Evolutionary conservation across 2,888 invertebrate species (phyloP).

Genomic region (Drosophila nigricruria): DNA sequence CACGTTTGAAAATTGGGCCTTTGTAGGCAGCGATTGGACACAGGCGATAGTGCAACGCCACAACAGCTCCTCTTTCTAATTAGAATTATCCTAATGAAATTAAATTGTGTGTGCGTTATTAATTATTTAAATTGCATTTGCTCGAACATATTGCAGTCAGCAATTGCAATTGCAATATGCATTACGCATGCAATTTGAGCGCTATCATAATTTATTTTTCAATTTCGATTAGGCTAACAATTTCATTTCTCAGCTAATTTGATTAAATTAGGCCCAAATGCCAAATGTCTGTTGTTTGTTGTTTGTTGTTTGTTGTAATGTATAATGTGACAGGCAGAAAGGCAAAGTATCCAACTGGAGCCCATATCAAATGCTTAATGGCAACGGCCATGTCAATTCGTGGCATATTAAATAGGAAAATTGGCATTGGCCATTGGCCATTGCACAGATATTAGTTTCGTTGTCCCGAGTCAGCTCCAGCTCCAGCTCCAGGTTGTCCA

Average conservation of each 20-base stretch:
- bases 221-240: slow-evolving; percentile 66
- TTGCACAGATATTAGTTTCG: slow-evolving; percentile 77
- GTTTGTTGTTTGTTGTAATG: not conserved
- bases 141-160: slow-evolving; percentile 43
- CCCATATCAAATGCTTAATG: slow-evolving; percentile 76
- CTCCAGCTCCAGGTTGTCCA: not conserved
- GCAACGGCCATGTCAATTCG: slow-evolving; percentile 79
- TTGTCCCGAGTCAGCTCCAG: not conserved
- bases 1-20: slow-evolving; percentile 28
- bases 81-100: slow-evolving; percentile 83
- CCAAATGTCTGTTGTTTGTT: slow-evolving; percentile 22
- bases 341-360: slow-evolving; percentile 12
- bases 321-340: slow-evolving; percentile 62
- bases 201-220: slow-evolving; percentile 70
- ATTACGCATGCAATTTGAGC: slow-evolving; percentile 52
- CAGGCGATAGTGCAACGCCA: slow-evolving; percentile 59
- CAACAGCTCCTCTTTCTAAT: slow-evolving; percentile 79
- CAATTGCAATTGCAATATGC: slow-evolving; percentile 49
- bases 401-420: slow-evolving; percentile 82
- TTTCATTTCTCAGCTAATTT: slow-evolving; percentile 75
- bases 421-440: slow-evolving; percentile 80
- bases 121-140: slow-evolving; percentile 73
- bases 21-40: slow-evolving; percentile 64
- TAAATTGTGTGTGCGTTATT: slow-evolving; percentile 70
- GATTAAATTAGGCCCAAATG: slow-evolving; percentile 70